Base-by-base conservation (phyloP, 1,140 invertebrate genomes). In the Ceratina australensis region DNA sequence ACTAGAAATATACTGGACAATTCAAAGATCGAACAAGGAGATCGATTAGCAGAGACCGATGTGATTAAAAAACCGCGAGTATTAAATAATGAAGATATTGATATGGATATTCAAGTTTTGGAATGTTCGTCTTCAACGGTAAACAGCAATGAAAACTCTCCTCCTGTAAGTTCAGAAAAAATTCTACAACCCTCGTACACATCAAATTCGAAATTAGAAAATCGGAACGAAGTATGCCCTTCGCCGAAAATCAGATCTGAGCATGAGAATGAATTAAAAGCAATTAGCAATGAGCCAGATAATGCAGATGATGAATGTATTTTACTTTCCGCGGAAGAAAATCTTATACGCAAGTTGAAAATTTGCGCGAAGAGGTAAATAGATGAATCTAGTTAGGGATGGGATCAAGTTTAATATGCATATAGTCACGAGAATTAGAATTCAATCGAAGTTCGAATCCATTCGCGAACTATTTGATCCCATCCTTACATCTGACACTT, bases 321-420 rank as follows among this genome's bases (percentile, higher is more conserved):
- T 33, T 18, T 26, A 15, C n/a, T 16, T 42, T 52, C 10, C 20
- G 24, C 7, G 26, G 15, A 78, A 56, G 20, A 63, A 3, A 33
- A 49, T 47, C 52, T 88, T 28, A 57, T 57, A 12, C 64, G 82
- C 28, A 77, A 76, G 59, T 64, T 89, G 22, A 79, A 74, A 56
- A 24, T 49, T 13, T 12, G 52, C 63, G 63, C 69, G 12, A 56
- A 73, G 81, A 83, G 86, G 82, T 84, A 82, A 13, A 47, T 1
- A 0, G 22, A 57, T 59, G 3, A 0, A 15, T 64, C 49, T 49
- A 13, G 63, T 4, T n/a, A 10, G 5, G 33, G 33, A 42, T 42
- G 33, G 10, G 33, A 42, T 42, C 33, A 42, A 42, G 33, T 42
- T 42, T 5, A 42, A 10, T 42, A 42, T 42, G 33, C n/a, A n/a